phyloP scores from a whole-genome alignment of 2,113 vertebrate genomes.

The Rhinoderma darwinii region DNA sequence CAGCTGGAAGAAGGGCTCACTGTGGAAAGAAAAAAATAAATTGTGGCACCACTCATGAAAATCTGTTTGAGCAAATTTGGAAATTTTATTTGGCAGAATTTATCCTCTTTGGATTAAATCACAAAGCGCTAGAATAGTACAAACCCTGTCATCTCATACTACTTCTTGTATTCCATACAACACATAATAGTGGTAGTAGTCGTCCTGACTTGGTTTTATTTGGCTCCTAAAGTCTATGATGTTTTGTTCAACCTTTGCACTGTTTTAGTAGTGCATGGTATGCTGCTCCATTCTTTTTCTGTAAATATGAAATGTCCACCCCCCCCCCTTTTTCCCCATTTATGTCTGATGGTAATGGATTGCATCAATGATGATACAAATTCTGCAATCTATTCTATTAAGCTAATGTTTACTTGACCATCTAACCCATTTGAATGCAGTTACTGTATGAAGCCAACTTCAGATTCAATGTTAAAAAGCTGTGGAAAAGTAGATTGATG shows the following conservation, averaged over 20 bases:
- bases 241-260: no score
- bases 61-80: not conserved
- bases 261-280: no score
- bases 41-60: not conserved
- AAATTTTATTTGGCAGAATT: slow-evolving; percentile 5
- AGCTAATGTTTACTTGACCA: not conserved
- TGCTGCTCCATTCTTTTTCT: no score
- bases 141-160: not conserved
- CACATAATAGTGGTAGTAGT: not conserved
- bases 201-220: not conserved
- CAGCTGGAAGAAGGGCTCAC: not conserved
- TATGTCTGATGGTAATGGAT: no score
- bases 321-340: no score
- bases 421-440: not conserved
- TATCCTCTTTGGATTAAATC: not conserved
- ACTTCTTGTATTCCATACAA: not conserved
- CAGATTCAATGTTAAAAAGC: not conserved
- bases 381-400: not conserved
- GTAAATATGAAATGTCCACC: no score
- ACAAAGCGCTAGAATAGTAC: not conserved
- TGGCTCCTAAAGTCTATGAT: no score
- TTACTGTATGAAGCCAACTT: not conserved
- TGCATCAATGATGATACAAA: not conserved
- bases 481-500: not conserved
- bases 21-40: not conserved